Conservation (phyloP, 1,140 invertebrate species). For the Meloidogyne floridensis region DNA sequence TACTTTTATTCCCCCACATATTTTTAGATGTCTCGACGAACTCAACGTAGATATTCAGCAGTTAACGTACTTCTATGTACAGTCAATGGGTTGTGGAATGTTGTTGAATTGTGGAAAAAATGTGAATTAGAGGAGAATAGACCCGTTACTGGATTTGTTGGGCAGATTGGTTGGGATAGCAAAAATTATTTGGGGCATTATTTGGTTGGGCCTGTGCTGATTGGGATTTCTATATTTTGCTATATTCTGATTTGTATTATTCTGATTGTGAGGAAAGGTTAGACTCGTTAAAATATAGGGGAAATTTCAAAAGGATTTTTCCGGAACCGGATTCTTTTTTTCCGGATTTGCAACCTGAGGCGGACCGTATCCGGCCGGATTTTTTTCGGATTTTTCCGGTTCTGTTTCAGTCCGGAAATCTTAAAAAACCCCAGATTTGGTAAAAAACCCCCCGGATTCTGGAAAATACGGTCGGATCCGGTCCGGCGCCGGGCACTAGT, state of each 20-base stretch:
- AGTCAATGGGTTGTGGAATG: background rate
- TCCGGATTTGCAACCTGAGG: too few relatives aligned
- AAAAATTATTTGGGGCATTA: background rate
- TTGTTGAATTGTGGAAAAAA: constrained; percentile 2
- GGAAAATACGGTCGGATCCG: too few relatives aligned
- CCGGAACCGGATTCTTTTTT: too few relatives aligned
- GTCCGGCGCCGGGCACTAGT: too few relatives aligned
- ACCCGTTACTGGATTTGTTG: background rate
- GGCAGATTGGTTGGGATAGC: background rate
- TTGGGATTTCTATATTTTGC: background rate
- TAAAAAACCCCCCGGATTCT: too few relatives aligned
- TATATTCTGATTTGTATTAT: background rate
- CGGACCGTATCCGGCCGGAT: too few relatives aligned
- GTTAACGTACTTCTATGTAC: background rate
- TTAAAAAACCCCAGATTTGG: too few relatives aligned
- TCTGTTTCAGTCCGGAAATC: too few relatives aligned
- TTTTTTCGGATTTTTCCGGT: too few relatives aligned
- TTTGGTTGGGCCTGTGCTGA: background rate
- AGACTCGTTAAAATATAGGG: background rate
- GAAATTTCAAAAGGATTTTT: too few relatives aligned
- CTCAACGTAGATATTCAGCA: background rate
- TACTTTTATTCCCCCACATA: too few relatives aligned
- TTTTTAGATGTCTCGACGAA: background rate
- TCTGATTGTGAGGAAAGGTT: background rate
- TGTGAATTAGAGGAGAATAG: background rate